Base-by-base conservation (phyloP, 2,888 invertebrate species). In the Cistogaster globosa region DNA sequence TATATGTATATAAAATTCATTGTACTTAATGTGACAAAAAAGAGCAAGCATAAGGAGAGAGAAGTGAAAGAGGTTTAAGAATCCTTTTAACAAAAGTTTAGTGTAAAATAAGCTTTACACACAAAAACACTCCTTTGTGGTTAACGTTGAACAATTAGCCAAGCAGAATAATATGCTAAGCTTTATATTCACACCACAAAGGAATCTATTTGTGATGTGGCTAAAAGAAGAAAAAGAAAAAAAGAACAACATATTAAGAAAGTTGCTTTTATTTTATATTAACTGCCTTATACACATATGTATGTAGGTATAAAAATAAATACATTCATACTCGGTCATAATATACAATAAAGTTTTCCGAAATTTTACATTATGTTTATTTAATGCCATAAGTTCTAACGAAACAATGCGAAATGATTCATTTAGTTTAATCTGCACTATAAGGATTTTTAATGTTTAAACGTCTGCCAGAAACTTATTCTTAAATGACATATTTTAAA, bases 101-200 rank as follows among this genome's bases (percentile, higher is more conserved):
- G 84, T 84, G 84, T 77, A 80, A 84, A 77, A 81, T 74, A 81
- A 77, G 72, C 80, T 81, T 63, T 42, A 68, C 72, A 83, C 82
- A 77, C 76, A 81, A 84, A 81, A 84, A 72, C 77, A 77, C 84
- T 84, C 84, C 85, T 82, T 75, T 79, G 82, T 82, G 85, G 82
- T 82, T 82, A 75, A 75, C 71, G 82, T 71, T 75, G 85, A 85
- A 79, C 82, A 85, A 85, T 85, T 82, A 81, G 82, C 82, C 72
- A 65, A 82, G 77, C 85, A 79, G 82, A 85, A 85, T 78, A 85
- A 85, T 85, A 82, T 75, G 69, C 69, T 82, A 82, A 74, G 85
- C 77, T 82, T 82, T 78, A 82, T 68, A 82, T 78, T 85, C 78
- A 79, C 72, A 74, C 78, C 74, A 79, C 85, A 85, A 78, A 85